phyloP scores from a whole-genome alignment of 2,797 vertebrate species.

The Spatula versicolor region DNA sequence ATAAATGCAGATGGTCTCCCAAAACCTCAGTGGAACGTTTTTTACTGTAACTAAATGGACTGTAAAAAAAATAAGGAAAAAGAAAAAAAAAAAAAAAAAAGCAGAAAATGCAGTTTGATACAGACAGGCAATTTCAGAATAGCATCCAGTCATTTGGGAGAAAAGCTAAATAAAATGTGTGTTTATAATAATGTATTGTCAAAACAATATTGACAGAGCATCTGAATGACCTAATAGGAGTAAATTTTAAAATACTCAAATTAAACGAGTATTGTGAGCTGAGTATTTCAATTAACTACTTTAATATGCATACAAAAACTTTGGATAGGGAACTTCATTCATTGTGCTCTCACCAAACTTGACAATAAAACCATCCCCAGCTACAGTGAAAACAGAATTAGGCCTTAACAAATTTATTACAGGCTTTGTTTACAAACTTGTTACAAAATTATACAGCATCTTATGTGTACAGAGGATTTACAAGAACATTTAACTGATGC shows the following conservation, averaged over 20 bases:
- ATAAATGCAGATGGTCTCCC: slow-evolving; percentile 74
- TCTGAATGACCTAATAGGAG: slow-evolving; percentile 29
- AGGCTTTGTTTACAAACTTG: slow-evolving; percentile 59
- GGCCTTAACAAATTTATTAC: slow-evolving; percentile 65
- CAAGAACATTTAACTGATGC: neutral
- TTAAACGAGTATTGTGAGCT: neutral
- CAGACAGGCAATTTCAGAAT: slow-evolving; percentile 8
- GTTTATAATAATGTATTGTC: slow-evolving; percentile 46
- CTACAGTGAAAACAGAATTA: slow-evolving; percentile 32
- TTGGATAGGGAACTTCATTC: neutral
- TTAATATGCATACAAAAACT: neutral
- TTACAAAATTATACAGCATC: slow-evolving; percentile 69
- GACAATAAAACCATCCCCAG: slow-evolving; percentile 18
- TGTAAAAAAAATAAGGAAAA: slow-evolving; percentile 13
- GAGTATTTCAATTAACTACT: slow-evolving; percentile 14
- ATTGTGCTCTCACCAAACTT: neutral
- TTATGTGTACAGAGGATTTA: slow-evolving; percentile 41
- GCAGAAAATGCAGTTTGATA: slow-evolving; percentile 43
- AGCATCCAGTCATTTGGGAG: neutral
- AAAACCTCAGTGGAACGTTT: slow-evolving; percentile 52
- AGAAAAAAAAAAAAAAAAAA: slow-evolving; percentile 26
- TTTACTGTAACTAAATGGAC: slow-evolving; percentile 55
- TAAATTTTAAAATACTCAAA: neutral
- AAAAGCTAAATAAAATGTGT: slow-evolving; percentile 43
- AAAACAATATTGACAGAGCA: slow-evolving; percentile 48